Conservation (phyloP, 2,797 vertebrate species). For the Pachyuromys duprasi region DNA sequence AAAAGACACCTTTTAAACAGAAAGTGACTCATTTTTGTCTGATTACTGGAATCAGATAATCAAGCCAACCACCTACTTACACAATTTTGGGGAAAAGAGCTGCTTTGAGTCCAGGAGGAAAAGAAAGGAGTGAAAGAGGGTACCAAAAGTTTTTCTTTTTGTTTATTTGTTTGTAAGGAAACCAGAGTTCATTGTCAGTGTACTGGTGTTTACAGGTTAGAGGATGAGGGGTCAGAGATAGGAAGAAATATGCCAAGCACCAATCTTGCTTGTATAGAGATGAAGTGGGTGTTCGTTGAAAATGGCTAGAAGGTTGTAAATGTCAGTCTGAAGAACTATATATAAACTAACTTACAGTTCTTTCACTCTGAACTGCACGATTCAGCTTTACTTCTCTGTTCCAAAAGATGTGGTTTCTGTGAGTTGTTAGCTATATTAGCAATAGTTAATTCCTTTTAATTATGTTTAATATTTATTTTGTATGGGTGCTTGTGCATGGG, state of each 20-base stretch:
- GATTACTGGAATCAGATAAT: conserved; percentile 51
- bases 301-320: background rate
- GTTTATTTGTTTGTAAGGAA: background rate
- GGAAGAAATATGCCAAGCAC: background rate
- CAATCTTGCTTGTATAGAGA: conserved; percentile 11
- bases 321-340: conserved; percentile 5
- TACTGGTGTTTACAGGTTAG: background rate
- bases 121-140: background rate
- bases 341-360: background rate
- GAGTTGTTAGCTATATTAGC: background rate
- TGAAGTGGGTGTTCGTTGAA: background rate
- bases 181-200: background rate
- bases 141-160: background rate
- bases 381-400: background rate
- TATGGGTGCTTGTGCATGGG: background rate
- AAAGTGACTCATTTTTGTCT: conserved; percentile 56
- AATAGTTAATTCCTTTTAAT: background rate
- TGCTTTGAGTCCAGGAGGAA: background rate
- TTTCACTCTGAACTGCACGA: background rate
- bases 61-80: conserved; percentile 13
- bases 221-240: background rate
- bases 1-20: conserved; percentile 15
- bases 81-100: conserved; percentile 32
- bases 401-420: conserved; percentile 23
- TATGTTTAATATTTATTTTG: background rate